Evolutionary conservation across 2,797 vertebrate species (phyloP), one percentile per base, ranked within the genome.

Genomic region (Spondyliosoma cantharus): DNA sequence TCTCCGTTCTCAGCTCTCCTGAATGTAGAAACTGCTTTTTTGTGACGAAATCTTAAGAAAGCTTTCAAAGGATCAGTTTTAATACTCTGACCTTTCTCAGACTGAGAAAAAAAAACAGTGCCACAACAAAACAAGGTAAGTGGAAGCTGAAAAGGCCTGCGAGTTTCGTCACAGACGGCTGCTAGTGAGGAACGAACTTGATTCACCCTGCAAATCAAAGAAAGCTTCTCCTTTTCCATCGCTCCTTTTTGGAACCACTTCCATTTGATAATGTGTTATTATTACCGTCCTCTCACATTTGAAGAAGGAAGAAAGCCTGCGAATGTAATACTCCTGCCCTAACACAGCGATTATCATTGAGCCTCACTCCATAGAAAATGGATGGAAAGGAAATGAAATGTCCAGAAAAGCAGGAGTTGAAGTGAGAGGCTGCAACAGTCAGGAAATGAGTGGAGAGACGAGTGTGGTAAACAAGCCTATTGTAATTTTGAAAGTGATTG

Each of bases 341-440:
- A 1, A 43, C 24, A 1, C 45, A 1, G 48, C 17, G 27, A 80
- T 76, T 46, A 74, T 43, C 67, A 37, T 42, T 22, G 13, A 66
- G 53, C 24, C 42, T 67, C 5, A 4, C n/a, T 53, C 37, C n/a
- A 1, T 3, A 60, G 37, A 22, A 81, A 73, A 81, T 16, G 20
- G 24, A 73, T 27, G 13, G 3, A 54, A 56, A 76, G 68, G 81
- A 89, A 87, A 87, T 61, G 43, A 88, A 87, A 76, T 20, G 24
- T 8, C 24, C 7, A 19, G 27, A 74, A 59, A 32, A 13, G 17
- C 15, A 5, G 25, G 46, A 42, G 62, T 46, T 62, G 13, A 48
- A 76, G 27, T 7, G 5, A 45, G 46, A 65, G 56, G 5, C 64
- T 63, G 19, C 48, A 17, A 20, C 14, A 60, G 65, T 67, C 77